Evolutionary conservation across 2,888 invertebrate species (phyloP), one percentile per base, ranked within the genome.

Genomic region (Agriopis aurantiaria): DNA sequence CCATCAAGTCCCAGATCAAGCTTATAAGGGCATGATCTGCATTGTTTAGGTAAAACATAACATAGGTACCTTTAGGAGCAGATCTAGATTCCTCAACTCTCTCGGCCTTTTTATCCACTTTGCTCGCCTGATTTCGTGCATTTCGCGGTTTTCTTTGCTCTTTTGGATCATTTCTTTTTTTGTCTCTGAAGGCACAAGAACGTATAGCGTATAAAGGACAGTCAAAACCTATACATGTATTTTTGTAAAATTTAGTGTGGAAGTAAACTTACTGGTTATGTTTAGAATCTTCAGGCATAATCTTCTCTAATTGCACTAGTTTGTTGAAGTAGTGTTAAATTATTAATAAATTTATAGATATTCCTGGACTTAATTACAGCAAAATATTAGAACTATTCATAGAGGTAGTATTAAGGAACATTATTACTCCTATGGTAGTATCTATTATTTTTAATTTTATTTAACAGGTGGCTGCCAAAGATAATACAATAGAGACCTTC

Each of bases 91-190:
- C 83, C 60, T 84, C 82, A 14, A 58, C 12, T 49, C 78, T 84
- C 23, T 84, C 86, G 3, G 64, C 8, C 65, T 83, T 85, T 60
- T 76, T 86, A 17, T 88, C 86, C 11, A 65, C 58, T 62, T 74
- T 77, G 49, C 69, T 64, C 9, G 70, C 53, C 40, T 72, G 75
- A 46, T 72, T 73, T 52, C 75, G 73, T 0, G 71, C 55, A 52
- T 71, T 71, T 3, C 91, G 86, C 33, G 88, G 87, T 75, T 82
- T 85, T 51, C 92, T 85, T 73, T 93, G 93, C 17, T 93, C 93
- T 78, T 92, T 93, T 0, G 91, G 84, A 14, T 90, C 91, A 80
- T 82, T 78, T 75, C 85, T 89, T 60, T 81, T 85, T 78, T 88
- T 91, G 55, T 86, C 85, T 68, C 91, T 92, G 78, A 64, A 87